Evolutionary conservation across 2,888 invertebrate species (phyloP), one percentile per base, ranked within the genome.

Genomic region (Drosophila percnosoma): DNA sequence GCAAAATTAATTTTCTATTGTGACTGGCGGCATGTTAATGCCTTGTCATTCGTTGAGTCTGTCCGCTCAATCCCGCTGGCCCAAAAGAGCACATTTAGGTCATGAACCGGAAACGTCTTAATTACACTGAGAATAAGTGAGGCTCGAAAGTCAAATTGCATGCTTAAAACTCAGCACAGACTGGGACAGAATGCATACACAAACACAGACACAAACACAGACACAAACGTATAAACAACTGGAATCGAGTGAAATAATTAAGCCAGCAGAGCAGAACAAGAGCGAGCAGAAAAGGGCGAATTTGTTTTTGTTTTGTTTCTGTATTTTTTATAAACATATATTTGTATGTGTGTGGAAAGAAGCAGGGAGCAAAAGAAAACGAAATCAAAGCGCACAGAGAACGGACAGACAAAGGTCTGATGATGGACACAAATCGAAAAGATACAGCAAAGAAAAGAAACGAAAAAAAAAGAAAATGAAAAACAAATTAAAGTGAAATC

Each of bases 101-200:
- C 87, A 88, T 80, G 75, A 86, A 75, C 89, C 80, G 86, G 86
- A 86, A 86, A 83, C 75, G 87, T 82, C 82, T 86, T 86, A 86
- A 86, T 88, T 86, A 83, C 86, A 76, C 27, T 42, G 53, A 66
- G 72, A 81, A 81, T 79, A 81, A 79, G 81, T 79, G 82, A 78
- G 70, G 76, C 87, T 86, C 72, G 38, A 73, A 84, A 82, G 78
- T 75, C 85, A 73, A 83, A 87, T 87, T 83, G 84, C 79, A 79
- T 76, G 68, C 69, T 68, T 58, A 55, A 69, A 64, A 59, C 11
- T 34, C 51, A 34, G 51, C 49, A 51, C 58, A 54, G 33, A 36
- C 54, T n/a, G 36, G 34, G 33, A 55, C 13, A 24, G 29, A 61
- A 40, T 42, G 52, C 45, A 60, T 24, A 18, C 33, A 57, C 21